Base-by-base conservation (phyloP, 1,140 invertebrate species). In the Drosophila parabipectinata region DNA sequence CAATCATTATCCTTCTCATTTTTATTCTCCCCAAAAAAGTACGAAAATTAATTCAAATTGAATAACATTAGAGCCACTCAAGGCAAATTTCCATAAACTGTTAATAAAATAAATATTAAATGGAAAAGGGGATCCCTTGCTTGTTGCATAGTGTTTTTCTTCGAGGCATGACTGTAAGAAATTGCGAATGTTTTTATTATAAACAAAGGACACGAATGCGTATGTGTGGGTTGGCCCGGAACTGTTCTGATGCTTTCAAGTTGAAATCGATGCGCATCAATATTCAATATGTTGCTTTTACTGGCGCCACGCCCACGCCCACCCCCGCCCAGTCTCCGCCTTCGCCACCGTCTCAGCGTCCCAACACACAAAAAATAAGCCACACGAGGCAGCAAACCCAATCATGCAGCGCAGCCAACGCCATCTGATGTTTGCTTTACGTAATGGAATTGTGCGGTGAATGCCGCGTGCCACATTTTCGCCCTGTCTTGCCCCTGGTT, bases 371-470 rank as follows among this genome's bases (percentile, higher is more conserved):
- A n/a, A 37, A 37, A 14, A 52, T 4, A 18, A 37, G 37, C 39
- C 63, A 57, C 37, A 79, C 74, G 44, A 32, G 58, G 58, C 39
- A 73, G 48, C 72, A 84, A 87, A 81, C 82, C 62, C 81, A 84
- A 87, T 81, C 82, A 85, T 63, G 74, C 78, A 64, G 58, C 78
- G 63, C 64, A 60, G 63, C 78, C 73, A 81, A 64, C 69, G 77
- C 64, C 82, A 85, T 77, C 82, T 85, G 82, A 85, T 85, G 82
- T 85, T 87, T 85, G 82, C 82, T 85, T 85, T 85, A 87, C 82
- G 82, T 85, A 85, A 85, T 85, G 82, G 82, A 85, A 85, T 85
- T 85, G 82, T 87, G 82, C 74, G 82, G 78, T 87, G 82, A 85
- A 82, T 82, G 73, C 68, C 72, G 69, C 71, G 73, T 60, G 77